Base-by-base conservation (phyloP, 2,888 invertebrate genomes). In the Harpalus rufipes region DNA sequence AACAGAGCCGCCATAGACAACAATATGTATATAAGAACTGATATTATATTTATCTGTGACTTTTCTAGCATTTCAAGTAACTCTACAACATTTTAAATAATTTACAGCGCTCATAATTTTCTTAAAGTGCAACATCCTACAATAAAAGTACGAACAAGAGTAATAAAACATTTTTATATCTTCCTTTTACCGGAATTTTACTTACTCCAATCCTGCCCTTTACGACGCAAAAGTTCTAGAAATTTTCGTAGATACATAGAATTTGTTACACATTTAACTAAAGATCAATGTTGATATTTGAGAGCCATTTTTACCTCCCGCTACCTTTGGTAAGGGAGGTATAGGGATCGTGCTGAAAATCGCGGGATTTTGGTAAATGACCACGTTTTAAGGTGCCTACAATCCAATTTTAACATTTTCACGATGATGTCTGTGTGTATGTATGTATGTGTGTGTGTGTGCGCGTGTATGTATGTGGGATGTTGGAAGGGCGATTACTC, bases 121-220 rank as follows among this genome's bases (percentile, higher is more conserved):
- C 44, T 1, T 4, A 8, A 51, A 51, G 44, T 51, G 44, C 44
- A 51, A 51, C 44, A 32, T 51, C 10, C 44, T 51, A 51, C 44
- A 51, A 51, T 51, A 51, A 51, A 51, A 51, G 44, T 51, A 51
- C 12, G 44, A 51, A 51, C 44, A 51, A 51, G 44, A 12, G 44
- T 51, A 51, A 51, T 51, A 51, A 51, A 51, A 51, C 44, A 51
- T 12, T 51, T 51, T 51, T 51, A 51, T 51, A 51, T 51, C 44
- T 51, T 51, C 44, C 44, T 51, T 12, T 51, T 12, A 51, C 44
- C 44, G 44, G 44, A 51, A 51, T 51, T 12, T 51, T 51, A 51
- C 44, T 51, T 51, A 51, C 12, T 51, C 7, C 44, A 5, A 12
- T 12, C 44, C 44, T 51, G 44, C 12, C 2, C 10, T 51, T 51